These are phyloP conservation scores for Chrysemys picta DNA, from an alignment of 2,113 vertebrate species.

Conservation along the genomic window DNA sequence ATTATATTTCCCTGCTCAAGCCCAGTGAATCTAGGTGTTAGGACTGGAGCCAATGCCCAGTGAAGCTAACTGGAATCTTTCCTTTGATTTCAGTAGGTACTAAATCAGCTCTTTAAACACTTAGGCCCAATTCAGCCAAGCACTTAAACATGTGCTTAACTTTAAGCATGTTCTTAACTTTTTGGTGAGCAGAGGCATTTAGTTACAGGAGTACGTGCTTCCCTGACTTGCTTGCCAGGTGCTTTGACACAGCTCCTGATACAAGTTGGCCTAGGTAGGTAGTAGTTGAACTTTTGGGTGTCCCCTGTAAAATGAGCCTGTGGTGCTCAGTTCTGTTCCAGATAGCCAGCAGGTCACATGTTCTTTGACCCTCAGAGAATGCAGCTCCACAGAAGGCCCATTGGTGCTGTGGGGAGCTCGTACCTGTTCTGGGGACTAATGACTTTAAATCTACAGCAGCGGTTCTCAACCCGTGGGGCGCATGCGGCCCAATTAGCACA, in stretches of 20 bases:
- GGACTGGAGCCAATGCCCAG: not conserved
- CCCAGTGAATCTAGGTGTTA: accelerated
- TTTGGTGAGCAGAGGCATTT: not conserved
- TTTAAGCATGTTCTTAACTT: not conserved
- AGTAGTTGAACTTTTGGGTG: not conserved
- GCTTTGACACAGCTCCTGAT: not conserved
- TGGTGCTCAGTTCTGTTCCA: not conserved
- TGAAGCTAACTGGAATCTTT: not conserved
- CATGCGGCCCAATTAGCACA: too few relatives aligned
- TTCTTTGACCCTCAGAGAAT: not conserved
- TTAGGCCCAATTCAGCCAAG: not conserved
- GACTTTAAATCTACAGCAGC: not conserved
- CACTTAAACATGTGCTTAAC: not conserved
- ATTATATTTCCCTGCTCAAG: not conserved
- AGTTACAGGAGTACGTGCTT: not conserved
- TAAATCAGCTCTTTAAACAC: not conserved
- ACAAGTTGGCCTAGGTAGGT: not conserved
- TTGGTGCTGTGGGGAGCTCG: not conserved
- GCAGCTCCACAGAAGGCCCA: not conserved
- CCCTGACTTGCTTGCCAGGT: not conserved
- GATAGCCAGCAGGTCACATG: not conserved
- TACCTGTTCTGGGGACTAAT: not conserved
- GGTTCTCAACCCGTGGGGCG: too few relatives aligned
- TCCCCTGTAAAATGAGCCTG: not conserved
- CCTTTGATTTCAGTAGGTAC: not conserved